Evolutionary conservation across 30 jellyfish, hydroid and myxozoan genomes (phyloP), one percentile per base, ranked within the genome.

Genomic region (Nemopilema nomurai): DNA sequence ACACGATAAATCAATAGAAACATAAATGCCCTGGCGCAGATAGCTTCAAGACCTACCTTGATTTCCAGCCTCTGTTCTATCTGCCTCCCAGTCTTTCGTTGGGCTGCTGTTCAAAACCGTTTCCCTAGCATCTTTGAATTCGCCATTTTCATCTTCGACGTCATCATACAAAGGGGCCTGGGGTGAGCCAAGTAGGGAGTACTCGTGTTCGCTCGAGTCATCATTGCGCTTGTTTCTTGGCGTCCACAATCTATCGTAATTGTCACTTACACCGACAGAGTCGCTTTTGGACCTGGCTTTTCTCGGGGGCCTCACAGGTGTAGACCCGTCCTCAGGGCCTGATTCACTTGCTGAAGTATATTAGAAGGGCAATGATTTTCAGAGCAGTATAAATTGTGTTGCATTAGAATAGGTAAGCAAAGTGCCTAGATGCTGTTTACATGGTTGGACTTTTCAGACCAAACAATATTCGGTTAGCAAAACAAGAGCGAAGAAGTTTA

Each of bases 271-370:
- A 9, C 32, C 41, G 7, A 72, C 33, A 4, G 93, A 19, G 64
- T 65, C 97, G 64, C 96, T 87, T 27, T 89, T 89, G 26, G 24
- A n/a, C 30, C 91, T 81, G 51, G 76, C 66, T 67, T 67, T 81
- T 49, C 97, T 76, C 20, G 97, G 97, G 13, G 97, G 97, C 7
- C 93, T 67, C 16, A 52, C 73, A 4, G 97, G 97, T 0, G 69
- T 50, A 0, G 89, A 26, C 6, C 66, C 71, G 19, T 65, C 82
- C 16, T 65, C 80, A 19, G 64, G 20, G 20, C 72, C 57, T 1
- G 88, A n/a, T 4, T 69, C 88, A 50, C 79, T 79, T 1, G 67
- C 87, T 77, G 64, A 63, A 74, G 18, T 30, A 51, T 8, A 22
- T 16, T 13, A 18, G 8, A 80, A 20, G 23, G 0, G 18, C 28